Percentiles rank a stretch among this genome's conserved stretches.
These are phyloP conservation scores for Microtus montanus DNA, from an alignment of 2,113 vertebrate species.

Conservation along the genomic window DNA sequence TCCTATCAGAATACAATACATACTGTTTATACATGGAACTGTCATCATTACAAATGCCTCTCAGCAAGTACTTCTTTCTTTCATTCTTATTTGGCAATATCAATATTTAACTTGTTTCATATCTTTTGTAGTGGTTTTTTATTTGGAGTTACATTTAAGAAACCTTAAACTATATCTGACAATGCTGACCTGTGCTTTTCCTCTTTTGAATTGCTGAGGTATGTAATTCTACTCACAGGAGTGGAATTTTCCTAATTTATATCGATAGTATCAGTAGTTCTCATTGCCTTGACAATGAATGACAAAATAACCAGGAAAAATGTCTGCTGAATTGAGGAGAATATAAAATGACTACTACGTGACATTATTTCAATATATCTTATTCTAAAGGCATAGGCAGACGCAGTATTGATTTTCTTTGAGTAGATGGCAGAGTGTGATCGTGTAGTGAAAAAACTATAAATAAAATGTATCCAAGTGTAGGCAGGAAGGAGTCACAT, in stretches of 20 bases:
- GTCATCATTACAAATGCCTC: background rate
- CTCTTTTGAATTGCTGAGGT: background rate
- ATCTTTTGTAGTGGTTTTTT: background rate
- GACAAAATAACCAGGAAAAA: background rate
- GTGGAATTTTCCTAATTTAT: background rate
- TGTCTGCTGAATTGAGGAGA: background rate
- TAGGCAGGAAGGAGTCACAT: background rate
- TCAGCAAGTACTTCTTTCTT: background rate
- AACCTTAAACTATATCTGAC: background rate
- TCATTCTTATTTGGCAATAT: background rate
- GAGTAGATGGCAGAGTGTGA: background rate
- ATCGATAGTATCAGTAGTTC: background rate
- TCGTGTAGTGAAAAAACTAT: background rate
- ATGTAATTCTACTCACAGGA: background rate
- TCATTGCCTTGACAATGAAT: background rate
- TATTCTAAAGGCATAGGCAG: background rate
- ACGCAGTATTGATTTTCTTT: background rate
- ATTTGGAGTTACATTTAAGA: background rate
- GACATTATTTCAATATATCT: background rate
- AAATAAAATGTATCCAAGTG: background rate
- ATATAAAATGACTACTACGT: background rate
- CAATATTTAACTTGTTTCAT: background rate
- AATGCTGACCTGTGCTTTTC: background rate
- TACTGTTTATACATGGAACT: background rate
- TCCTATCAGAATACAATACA: background rate